A percentile compares a stretch with the other conserved stretches of the same genome.
Conservation (phyloP, 2,113 vertebrate species). For the Mesoclemmys tuberculata region DNA sequence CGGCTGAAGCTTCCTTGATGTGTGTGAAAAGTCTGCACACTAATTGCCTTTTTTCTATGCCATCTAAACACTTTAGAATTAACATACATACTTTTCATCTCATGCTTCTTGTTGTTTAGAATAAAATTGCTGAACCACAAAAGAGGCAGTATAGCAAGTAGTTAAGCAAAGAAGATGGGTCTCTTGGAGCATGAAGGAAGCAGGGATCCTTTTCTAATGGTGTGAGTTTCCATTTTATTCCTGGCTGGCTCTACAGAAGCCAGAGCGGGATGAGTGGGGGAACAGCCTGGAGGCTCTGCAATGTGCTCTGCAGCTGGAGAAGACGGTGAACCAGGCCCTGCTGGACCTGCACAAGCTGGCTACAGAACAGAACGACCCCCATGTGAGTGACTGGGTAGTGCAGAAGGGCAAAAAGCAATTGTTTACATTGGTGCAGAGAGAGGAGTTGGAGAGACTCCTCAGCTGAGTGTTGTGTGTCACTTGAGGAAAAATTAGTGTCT, state of each 20-base stretch:
- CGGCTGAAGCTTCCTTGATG: too few relatives aligned
- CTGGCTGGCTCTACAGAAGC: constrained; percentile 27
- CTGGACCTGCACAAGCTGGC: constrained; percentile 63
- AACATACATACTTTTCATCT: too few relatives aligned
- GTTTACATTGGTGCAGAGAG: background rate
- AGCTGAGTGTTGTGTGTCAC: too few relatives aligned
- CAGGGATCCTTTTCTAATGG: background rate
- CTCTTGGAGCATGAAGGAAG: background rate
- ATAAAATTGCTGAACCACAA: too few relatives aligned
- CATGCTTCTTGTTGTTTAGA: too few relatives aligned
- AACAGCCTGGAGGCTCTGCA: constrained; percentile 58
- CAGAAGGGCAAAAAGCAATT: background rate
- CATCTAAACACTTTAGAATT: too few relatives aligned
- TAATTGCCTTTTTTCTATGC: too few relatives aligned
- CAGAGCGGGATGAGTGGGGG: constrained; percentile 58
- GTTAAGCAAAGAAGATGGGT: background rate
- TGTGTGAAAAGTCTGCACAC: too few relatives aligned
- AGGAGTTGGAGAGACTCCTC: too few relatives aligned
- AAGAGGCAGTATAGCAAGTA: background rate
- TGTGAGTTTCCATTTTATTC: background rate
- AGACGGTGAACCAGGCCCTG: constrained; percentile 56
- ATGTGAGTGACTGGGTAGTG: constrained; percentile 20
- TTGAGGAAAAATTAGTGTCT: too few relatives aligned
- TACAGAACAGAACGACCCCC: constrained; percentile 36
- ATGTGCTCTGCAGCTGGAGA: constrained; percentile 56